Evolutionary conservation across 1,140 invertebrate genomes (phyloP), one percentile per base, ranked within the genome.

Genomic region (Drosophila orena): DNA sequence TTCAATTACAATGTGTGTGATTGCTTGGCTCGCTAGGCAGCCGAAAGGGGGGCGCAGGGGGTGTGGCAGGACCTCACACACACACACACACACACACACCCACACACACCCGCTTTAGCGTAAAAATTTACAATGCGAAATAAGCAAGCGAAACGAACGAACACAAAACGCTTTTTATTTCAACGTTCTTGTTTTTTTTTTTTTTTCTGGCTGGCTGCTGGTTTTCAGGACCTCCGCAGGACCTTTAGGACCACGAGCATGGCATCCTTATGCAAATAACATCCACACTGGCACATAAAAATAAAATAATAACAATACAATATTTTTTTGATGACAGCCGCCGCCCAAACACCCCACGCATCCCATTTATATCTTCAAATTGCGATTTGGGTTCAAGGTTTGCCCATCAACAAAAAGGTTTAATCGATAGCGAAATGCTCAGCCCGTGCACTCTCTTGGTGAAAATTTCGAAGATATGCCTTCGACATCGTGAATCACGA

Each of bases 1-100:
- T 91, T 91, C 88, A 91, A 91, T 91, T 91, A 91, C 88, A 91
- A 91, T 91, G 88, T 91, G 88, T 91, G 88, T 91, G 88, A 91
- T 91, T 91, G 88, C 88, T 91, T 81, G 56, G 73, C 72, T 54
- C 35, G 71, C 72, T 65, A 47, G 62, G 71, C 42, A 30, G 58
- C 17, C 30, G 27, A 43, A 8, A 27, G 46, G 46, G 46, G 54
- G 58, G 47, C 49, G 43, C 14, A 52, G 77, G 46, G 30, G 58
- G 34, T 37, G 47, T 34, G 47, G 40, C 64, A 64, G 77, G 30
- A 73, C 53, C 61, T 53, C 83, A 38, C 27, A 14, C 46, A 11
- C 24, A 38, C 42, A 54, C 43, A 37, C 50, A 14, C 58, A 56
- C 40, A 74, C 78, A 52, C 24, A 42, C 53, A 35, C 52, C 34